A percentile compares a stretch with the other conserved stretches of the same genome.
These are phyloP conservation scores for Pararge aegeria DNA, from an alignment of 1,140 invertebrate species.

Conservation along the genomic window DNA sequence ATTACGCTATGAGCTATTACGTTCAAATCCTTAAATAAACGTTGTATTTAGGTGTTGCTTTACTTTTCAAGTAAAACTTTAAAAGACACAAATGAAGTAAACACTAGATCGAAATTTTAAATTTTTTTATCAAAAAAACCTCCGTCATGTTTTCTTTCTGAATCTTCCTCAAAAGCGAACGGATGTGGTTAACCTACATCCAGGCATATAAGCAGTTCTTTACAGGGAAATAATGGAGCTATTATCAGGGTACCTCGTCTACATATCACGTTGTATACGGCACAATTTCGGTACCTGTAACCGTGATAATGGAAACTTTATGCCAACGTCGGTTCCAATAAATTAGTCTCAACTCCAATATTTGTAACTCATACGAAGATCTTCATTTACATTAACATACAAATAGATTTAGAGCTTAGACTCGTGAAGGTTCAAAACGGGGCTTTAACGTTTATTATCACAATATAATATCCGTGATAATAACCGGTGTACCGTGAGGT, in stretches of 20 bases:
- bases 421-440: too few species aligned
- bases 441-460: too few species aligned
- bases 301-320: conserved; percentile 1
- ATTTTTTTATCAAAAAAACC: not conserved
- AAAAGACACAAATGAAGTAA: too few species aligned
- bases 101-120: too few species aligned
- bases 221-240: conserved; percentile 15
- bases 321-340: not conserved
- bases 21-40: too few species aligned
- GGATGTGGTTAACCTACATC: not conserved
- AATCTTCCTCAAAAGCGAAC: not conserved
- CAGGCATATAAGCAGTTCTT: conserved; percentile 16
- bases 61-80: too few species aligned
- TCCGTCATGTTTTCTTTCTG: too few species aligned
- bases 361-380: not conserved
- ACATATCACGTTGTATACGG: conserved; percentile 12
- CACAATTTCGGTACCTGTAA: conserved; percentile 7
- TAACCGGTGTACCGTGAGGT: too few species aligned
- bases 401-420: too few species aligned
- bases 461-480: too few species aligned
- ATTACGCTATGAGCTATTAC: too few species aligned
- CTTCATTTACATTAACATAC: not conserved
- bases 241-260: conserved; percentile 13
- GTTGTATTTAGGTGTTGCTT: too few species aligned
- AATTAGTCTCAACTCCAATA: not conserved